Evolutionary conservation across 1,140 invertebrate genomes (phyloP).

Genomic region (Drosophila kanapiae): DNA sequence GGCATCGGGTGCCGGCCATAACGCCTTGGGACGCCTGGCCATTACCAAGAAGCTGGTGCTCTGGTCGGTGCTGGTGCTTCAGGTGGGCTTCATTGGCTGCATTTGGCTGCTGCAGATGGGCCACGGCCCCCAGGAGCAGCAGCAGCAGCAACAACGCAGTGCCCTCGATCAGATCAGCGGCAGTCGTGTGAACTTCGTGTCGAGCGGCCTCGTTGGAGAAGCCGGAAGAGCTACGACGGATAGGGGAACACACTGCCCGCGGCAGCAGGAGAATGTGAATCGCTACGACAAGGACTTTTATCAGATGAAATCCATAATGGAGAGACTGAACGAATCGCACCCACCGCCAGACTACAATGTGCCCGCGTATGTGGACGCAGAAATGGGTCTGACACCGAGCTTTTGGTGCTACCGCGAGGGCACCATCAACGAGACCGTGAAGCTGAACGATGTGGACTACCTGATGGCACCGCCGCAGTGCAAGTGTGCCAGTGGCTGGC

Average conservation of each 20-base stretch:
- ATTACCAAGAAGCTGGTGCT: conserved; percentile 75
- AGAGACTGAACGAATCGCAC: conserved; percentile 53
- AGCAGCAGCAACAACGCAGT: conserved; percentile 16
- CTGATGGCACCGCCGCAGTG: conserved; percentile 84
- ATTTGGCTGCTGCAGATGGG: conserved; percentile 73
- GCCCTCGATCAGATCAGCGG: conserved; percentile 12
- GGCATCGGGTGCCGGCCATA: conserved; percentile 8
- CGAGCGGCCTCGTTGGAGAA: background rate
- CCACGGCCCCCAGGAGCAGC: conserved; percentile 39
- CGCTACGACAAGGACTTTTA: conserved; percentile 66
- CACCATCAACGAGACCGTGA: conserved; percentile 85
- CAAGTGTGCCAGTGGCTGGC: conserved; percentile 87
- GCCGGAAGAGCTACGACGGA: background rate
- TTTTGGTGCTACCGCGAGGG: conserved; percentile 87
- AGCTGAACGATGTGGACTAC: conserved; percentile 49
- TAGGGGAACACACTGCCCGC: conserved; percentile 22
- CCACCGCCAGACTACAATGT: conserved; percentile 53
- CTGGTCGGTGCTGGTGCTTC: conserved; percentile 73
- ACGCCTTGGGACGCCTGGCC: conserved; percentile 38
- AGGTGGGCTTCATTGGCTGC: conserved; percentile 72
- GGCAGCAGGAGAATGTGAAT: conserved; percentile 61
- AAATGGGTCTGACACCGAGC: conserved; percentile 85
- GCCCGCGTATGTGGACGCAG: conserved; percentile 45
- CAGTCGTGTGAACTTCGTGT: conserved; percentile 54
- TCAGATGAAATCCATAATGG: conserved; percentile 56